Evolutionary conservation across 2,113 vertebrate species (phyloP).

Genomic region (Sceloporus tristichus): DNA sequence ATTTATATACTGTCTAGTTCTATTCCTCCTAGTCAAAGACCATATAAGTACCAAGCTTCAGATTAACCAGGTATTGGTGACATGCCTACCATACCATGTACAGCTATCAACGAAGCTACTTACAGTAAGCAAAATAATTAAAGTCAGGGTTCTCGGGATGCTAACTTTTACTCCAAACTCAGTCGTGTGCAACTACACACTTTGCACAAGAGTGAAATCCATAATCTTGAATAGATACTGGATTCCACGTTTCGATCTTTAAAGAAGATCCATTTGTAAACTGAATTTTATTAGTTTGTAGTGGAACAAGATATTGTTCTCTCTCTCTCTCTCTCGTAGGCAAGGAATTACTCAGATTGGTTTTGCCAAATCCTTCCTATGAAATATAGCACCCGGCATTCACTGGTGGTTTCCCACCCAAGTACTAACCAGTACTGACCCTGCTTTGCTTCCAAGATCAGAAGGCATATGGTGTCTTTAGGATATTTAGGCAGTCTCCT

Average conservation of each 20-base stretch:
- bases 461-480: no score
- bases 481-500: neutral
- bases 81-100: neutral
- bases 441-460: no score
- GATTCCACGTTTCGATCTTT: neutral
- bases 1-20: neutral
- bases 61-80: neutral
- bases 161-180: neutral
- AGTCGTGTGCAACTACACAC: neutral
- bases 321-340: no score
- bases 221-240: neutral
- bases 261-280: conserved; percentile 8
- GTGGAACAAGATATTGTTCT: neutral
- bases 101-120: no score
- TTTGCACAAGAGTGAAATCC: neutral
- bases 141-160: neutral
- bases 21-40: neutral
- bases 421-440: no score
- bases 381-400: no score
- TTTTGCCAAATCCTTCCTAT: no score
- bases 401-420: no score
- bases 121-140: neutral
- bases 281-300: neutral
- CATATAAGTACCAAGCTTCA: neutral
- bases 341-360: no score